Evolutionary conservation across 2,888 invertebrate species (phyloP), one percentile per base, ranked within the genome.

Genomic region (Orthosia gothica): DNA sequence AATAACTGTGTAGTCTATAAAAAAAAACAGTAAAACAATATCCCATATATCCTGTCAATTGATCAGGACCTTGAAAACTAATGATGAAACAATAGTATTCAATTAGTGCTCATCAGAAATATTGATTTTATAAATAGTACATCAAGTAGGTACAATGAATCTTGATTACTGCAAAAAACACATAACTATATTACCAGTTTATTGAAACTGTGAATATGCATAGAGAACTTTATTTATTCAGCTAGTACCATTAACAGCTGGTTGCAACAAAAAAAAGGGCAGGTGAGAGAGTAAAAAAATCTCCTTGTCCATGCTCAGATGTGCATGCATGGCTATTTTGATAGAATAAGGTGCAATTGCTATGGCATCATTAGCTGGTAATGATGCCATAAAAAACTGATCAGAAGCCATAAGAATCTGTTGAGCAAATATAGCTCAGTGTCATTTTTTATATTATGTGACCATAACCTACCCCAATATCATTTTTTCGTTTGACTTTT

Each of bases 401-500:
- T 65, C 20, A 50, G 80, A 82, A 80, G 79, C 83, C 73, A 72
- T 69, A 68, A 20, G 18, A 77, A 67, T 63, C 12, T 69, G 32
- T 32, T 50, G 20, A 18, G n/a, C 55, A 73, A 70, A 63, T 71
- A 67, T 59, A 80, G 58, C 61, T 81, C 79, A 73, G 63, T 70
- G 70, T 62, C 76, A 72, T 23, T 61, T 83, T 68, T 74, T 49
- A 26, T 15, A 70, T 16, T 65, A 26, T 52, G 20, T 68, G 58
- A 67, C 64, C 83, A 81, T 78, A 83, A 74, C 85, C 76, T 81
- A 81, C 50, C 79, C 68, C 59, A 76, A 74, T 70, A 57, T 55
- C 11, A 65, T 69, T 82, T 78, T 81, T 82, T 84, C 65, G 45
- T 40, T 67, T 23, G 50, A 32, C 26, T 68, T 74, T 70, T 70